Evolutionary conservation across 1,140 invertebrate species (phyloP).

Genomic region (Tetramorium simillimum): DNA sequence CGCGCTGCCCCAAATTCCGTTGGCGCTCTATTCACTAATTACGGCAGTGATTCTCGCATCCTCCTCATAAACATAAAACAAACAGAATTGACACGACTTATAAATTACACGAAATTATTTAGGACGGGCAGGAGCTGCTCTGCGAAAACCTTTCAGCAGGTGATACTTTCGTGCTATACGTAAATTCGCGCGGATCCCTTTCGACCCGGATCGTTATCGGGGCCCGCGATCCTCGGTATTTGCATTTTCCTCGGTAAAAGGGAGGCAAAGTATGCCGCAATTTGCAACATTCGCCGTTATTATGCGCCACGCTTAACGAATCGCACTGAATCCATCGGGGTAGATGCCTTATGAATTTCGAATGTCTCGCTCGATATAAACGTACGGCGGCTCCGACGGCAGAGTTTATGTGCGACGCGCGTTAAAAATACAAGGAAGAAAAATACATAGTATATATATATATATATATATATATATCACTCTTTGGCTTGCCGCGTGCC

Average conservation of each 20-base stretch:
- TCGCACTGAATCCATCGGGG: background rate
- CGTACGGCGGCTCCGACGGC: background rate
- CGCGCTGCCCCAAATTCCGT: background rate
- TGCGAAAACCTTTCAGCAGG: background rate
- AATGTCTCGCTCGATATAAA: constrained; percentile 32
- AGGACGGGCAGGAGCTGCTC: background rate
- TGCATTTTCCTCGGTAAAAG: constrained; percentile 15
- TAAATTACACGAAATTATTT: background rate
- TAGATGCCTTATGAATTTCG: constrained; percentile 28
- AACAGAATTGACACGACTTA: background rate
- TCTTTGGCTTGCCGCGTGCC: background rate
- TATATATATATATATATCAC: constrained; percentile 11
- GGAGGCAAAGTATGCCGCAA: background rate
- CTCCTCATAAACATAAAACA: background rate
- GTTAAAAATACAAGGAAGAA: constrained; percentile 39
- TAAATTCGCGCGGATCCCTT: background rate
- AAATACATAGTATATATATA: background rate
- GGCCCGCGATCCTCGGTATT: background rate
- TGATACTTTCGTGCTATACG: background rate
- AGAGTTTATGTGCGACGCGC: constrained; percentile 3
- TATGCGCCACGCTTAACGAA: constrained; percentile 3
- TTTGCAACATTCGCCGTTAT: constrained; percentile 34
- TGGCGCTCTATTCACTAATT: background rate
- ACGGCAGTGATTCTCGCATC: background rate
- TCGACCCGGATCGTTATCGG: background rate